phyloP scores from a whole-genome alignment of 1,140 invertebrate genomes.

The Drosophila suzukii region DNA sequence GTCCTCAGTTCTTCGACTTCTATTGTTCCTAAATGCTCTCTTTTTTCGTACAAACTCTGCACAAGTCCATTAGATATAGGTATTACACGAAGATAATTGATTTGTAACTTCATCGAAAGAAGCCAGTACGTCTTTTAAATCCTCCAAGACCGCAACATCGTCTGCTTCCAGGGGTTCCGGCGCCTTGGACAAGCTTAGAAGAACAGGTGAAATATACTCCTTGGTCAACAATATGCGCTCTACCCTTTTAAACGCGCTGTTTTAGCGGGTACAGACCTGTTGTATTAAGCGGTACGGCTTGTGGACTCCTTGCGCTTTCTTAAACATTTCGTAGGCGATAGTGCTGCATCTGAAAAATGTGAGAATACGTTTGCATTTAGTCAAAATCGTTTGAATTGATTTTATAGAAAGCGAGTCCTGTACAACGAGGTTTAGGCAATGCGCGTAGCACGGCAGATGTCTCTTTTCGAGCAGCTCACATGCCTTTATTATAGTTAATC shows the following conservation, averaged over 20 bases:
- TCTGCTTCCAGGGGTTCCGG: no score
- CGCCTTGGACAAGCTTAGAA: not conserved
- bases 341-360: not conserved
- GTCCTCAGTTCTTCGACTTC: not conserved
- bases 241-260: not conserved
- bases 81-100: not conserved
- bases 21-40: not conserved
- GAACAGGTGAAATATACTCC: no score
- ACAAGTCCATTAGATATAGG: not conserved
- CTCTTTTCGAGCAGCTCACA: no score
- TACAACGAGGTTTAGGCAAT: no score
- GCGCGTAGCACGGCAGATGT: no score
- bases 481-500: no score
- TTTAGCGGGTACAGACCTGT: not conserved
- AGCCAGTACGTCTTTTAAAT: not conserved
- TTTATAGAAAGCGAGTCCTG: not conserved
- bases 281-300: not conserved
- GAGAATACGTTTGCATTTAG: not conserved
- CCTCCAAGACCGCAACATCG: no score
- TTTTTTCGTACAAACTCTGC: not conserved
- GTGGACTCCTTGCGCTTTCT: not conserved
- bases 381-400: not conserved
- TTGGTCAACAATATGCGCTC: not conserved
- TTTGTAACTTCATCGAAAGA: not conserved
- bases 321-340: not conserved